These are phyloP conservation scores for Hirundo rustica DNA, from an alignment of 2,797 vertebrate genomes.

Conservation along the genomic window DNA sequence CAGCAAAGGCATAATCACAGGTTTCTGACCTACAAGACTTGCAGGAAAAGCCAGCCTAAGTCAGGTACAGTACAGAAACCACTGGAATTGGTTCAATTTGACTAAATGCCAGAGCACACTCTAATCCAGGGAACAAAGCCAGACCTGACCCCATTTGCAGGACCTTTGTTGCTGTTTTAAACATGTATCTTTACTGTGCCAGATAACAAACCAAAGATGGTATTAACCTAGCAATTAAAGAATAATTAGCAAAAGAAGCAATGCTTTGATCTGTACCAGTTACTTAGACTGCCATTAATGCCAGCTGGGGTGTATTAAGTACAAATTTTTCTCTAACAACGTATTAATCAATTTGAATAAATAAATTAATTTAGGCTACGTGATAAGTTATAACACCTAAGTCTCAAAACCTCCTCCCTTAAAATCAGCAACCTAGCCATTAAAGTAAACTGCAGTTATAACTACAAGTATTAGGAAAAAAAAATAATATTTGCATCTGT, in stretches of 20 bases:
- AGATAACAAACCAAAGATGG: not conserved
- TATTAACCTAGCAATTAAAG: conserved; percentile 4
- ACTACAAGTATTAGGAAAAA: conserved; percentile 6
- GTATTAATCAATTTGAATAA: not conserved
- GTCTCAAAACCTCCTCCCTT: not conserved
- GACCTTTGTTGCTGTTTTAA: conserved; percentile 1
- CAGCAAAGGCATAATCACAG: not conserved
- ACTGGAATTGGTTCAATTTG: not conserved
- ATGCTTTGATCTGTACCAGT: not conserved
- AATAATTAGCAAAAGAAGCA: conserved; percentile 7
- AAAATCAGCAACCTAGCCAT: not conserved
- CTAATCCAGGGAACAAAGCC: not conserved
- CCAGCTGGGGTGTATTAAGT: not conserved
- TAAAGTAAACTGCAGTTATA: not conserved
- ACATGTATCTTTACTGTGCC: not conserved
- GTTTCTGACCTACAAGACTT: not conserved
- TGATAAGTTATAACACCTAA: not conserved
- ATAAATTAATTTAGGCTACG: not conserved
- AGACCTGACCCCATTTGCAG: conserved; percentile 29
- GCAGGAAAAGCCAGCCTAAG: conserved; percentile 1
- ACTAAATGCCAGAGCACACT: conserved; percentile 14
- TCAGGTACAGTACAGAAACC: not conserved
- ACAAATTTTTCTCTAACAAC: not conserved
- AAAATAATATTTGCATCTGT: not conserved
- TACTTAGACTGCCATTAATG: not conserved